A percentile compares a stretch with the other conserved stretches of the same genome.
These are phyloP conservation scores for Pararge aegeria DNA, from an alignment of 1,140 invertebrate species.

Conservation along the genomic window DNA sequence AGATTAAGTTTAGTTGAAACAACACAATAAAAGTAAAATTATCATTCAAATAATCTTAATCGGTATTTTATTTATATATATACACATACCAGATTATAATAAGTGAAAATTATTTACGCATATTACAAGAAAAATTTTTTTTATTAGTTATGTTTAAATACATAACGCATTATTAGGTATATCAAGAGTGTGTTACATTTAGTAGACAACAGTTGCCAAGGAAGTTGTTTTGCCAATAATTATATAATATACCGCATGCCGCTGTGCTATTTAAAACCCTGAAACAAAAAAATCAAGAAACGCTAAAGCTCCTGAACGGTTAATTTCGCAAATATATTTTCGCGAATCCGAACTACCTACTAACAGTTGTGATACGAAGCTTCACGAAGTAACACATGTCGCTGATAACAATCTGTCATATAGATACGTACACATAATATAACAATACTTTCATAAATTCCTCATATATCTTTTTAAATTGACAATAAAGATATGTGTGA, in stretches of 20 bases:
- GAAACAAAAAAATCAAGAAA: neutral
- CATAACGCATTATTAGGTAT: no score
- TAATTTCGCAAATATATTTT: neutral
- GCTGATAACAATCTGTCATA: neutral
- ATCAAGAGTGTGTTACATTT: no score
- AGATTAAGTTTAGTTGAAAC: no score
- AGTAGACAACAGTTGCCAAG: slow-evolving; percentile 2
- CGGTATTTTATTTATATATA: no score
- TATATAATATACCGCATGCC: neutral
- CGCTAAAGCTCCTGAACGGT: no score
- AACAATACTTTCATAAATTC: neutral
- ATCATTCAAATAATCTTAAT: no score
- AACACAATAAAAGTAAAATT: no score
- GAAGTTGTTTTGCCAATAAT: slow-evolving; percentile 19
- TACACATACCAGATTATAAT: no score
- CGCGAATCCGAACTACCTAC: no score
- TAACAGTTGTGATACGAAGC: neutral
- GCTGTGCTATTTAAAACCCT: neutral
- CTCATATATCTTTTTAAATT: slow-evolving; percentile 5
- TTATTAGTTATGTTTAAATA: no score
- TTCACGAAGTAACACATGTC: neutral
- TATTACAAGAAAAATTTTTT: no score
- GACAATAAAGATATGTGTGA: slow-evolving; percentile 3
- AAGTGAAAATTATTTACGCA: no score
- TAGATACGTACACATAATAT: neutral